phyloP scores from a whole-genome alignment of 2,888 invertebrate species.

The Orchesella flavescens region DNA sequence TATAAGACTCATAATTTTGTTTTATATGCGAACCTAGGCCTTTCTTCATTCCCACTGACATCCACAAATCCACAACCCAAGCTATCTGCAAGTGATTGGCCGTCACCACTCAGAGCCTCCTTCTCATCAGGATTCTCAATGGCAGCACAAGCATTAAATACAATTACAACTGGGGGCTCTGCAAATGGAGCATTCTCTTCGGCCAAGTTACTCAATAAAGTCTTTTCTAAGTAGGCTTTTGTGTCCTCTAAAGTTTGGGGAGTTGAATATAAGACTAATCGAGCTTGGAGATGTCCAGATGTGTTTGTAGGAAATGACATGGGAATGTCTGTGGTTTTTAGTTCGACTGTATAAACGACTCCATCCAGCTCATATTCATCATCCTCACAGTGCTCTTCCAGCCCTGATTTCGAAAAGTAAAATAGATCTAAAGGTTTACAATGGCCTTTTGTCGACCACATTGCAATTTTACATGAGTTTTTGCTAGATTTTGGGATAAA shows the following conservation, averaged over 20 bases:
- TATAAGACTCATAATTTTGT: too few species aligned
- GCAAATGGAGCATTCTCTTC: slow-evolving; percentile 85
- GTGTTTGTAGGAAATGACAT: slow-evolving; percentile 68
- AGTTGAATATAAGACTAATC: slow-evolving; percentile 82
- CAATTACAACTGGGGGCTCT: slow-evolving; percentile 71
- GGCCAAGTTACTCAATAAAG: slow-evolving; percentile 89
- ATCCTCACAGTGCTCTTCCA: slow-evolving; percentile 86
- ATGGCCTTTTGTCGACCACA: neutral
- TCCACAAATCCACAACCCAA: slow-evolving; percentile 72
- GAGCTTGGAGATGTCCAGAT: slow-evolving; percentile 68
- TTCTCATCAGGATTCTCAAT: slow-evolving; percentile 64
- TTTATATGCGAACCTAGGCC: slow-evolving; percentile 43
- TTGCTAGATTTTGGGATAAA: neutral
- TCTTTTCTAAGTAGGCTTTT: slow-evolving; percentile 91
- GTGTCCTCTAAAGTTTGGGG: slow-evolving; percentile 94
- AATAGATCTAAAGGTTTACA: neutral
- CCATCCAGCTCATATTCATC: slow-evolving; percentile 89
- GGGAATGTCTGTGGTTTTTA: slow-evolving; percentile 70
- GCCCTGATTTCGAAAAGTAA: slow-evolving; percentile 48
- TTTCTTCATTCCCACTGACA: slow-evolving; percentile 69
- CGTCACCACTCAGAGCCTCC: slow-evolving; percentile 68
- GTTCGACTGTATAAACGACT: slow-evolving; percentile 87
- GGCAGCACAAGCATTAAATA: slow-evolving; percentile 65
- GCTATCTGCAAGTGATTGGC: slow-evolving; percentile 70
- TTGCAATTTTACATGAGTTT: neutral